These are phyloP conservation scores for Tortricodes alternella DNA, from an alignment of 2,888 invertebrate genomes.

Conservation along the genomic window DNA sequence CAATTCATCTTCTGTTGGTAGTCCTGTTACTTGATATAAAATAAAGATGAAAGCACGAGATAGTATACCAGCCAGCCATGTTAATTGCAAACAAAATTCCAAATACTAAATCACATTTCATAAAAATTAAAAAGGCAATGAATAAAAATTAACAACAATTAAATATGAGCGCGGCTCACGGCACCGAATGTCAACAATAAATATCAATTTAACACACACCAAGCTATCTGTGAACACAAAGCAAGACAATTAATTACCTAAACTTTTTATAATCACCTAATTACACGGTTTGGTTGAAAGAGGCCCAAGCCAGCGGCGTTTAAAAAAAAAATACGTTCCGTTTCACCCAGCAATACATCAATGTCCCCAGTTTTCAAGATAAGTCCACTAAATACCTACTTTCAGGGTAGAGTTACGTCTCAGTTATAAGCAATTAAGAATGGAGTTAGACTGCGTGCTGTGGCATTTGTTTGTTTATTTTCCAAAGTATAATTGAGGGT, in stretches of 20 bases:
- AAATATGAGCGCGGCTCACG: slow-evolving; percentile 57
- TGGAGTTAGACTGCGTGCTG: slow-evolving; percentile 62
- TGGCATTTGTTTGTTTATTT: slow-evolving; percentile 61
- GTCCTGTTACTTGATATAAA: background rate
- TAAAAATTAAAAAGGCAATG: slow-evolving; percentile 39
- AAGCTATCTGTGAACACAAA: slow-evolving; percentile 49
- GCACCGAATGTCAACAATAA: slow-evolving; percentile 73
- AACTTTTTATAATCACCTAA: slow-evolving; percentile 71
- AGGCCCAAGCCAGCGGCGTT: slow-evolving; percentile 36
- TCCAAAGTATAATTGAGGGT: slow-evolving; percentile 72
- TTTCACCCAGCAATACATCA: slow-evolving; percentile 70
- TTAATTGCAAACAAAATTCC: slow-evolving; percentile 43
- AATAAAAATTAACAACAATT: slow-evolving; percentile 49
- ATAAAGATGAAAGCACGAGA: background rate
- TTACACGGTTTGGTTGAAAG: slow-evolving; percentile 67
- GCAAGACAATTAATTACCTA: slow-evolving; percentile 72
- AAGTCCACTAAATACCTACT: slow-evolving; percentile 71
- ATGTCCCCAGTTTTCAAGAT: slow-evolving; percentile 60
- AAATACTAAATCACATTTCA: slow-evolving; percentile 33
- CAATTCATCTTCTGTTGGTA: no score
- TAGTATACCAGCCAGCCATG: slow-evolving; percentile 29
- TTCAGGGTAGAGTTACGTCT: slow-evolving; percentile 77
- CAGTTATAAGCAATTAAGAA: slow-evolving; percentile 78
- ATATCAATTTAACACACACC: slow-evolving; percentile 69
- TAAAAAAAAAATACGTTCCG: slow-evolving; percentile 51